A percentile compares a stretch with the other conserved stretches of the same genome.
These are phyloP conservation scores for Colostygia pectinataria DNA, from an alignment of 2,888 invertebrate genomes.

Conservation along the genomic window DNA sequence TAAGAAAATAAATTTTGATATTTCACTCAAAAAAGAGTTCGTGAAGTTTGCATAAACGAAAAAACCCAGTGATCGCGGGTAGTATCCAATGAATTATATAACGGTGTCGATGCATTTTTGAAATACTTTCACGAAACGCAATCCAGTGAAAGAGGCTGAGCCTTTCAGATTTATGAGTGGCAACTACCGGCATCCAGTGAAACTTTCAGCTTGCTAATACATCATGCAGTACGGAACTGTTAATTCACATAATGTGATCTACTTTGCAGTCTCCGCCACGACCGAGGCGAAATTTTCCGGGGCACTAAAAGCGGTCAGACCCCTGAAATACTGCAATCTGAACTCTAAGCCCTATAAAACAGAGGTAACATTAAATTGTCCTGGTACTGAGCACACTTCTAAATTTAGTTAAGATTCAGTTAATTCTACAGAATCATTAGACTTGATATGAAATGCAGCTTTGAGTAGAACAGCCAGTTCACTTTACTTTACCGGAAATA, in stretches of 20 bases:
- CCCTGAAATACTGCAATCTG: constrained; percentile 8
- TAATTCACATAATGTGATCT: constrained; percentile 31
- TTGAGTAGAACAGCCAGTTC: constrained; percentile 22
- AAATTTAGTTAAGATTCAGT: constrained; percentile 26
- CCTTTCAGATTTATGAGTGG: constrained; percentile 4
- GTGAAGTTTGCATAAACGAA: no score
- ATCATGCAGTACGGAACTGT: constrained; percentile 17
- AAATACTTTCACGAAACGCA: neutral
- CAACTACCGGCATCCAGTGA: constrained; percentile 3
- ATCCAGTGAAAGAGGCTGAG: neutral
- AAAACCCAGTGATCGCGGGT: no score
- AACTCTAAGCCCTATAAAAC: constrained; percentile 11
- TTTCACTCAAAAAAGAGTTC: no score
- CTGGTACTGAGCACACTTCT: constrained; percentile 10
- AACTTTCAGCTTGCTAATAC: constrained; percentile 23
- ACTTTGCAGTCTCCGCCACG: constrained; percentile 23
- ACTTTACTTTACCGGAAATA: constrained; percentile 41
- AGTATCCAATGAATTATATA: no score
- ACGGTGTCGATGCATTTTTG: neutral
- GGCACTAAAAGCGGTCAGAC: constrained; percentile 20
- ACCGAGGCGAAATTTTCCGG: constrained; percentile 22
- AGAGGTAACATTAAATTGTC: constrained; percentile 20
- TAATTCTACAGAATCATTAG: constrained; percentile 26
- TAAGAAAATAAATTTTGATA: no score
- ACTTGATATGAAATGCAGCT: constrained; percentile 31